These are phyloP conservation scores for Pachyuromys duprasi DNA, from an alignment of 2,797 vertebrate species.

Conservation along the genomic window DNA sequence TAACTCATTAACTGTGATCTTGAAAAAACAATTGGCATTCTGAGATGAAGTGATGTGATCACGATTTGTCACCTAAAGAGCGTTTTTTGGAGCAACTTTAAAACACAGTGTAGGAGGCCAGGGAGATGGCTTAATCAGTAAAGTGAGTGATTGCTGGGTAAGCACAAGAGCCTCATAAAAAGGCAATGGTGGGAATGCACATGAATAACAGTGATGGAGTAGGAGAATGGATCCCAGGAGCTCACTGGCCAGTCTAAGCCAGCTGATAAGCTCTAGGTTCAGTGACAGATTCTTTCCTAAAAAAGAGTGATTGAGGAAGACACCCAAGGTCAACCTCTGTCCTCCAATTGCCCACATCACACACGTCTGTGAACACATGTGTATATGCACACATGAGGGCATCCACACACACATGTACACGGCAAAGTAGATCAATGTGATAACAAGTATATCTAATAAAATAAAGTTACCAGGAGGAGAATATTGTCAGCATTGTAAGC, in stretches of 20 bases:
- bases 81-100: constrained; percentile 17
- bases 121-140: background rate
- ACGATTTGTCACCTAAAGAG: background rate
- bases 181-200: background rate
- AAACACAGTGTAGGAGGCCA: background rate
- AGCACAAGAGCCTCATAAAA: background rate
- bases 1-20: constrained; percentile 56
- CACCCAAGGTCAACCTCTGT: background rate
- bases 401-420: background rate
- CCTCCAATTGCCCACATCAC: background rate
- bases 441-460: constrained; percentile 45
- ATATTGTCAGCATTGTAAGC: background rate
- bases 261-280: background rate
- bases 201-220: background rate
- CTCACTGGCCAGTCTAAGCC: background rate
- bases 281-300: background rate
- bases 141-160: background rate
- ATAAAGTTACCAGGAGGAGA: background rate
- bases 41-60: constrained; percentile 45
- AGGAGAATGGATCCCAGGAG: background rate
- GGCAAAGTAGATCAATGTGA: background rate
- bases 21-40: constrained; percentile 41
- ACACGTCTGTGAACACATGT: background rate
- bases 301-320: background rate
- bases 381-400: background rate